A percentile compares a stretch with the other conserved stretches of the same genome.
These are phyloP conservation scores for Lacanobia wlatinum DNA, from an alignment of 2,888 invertebrate genomes.

Conservation along the genomic window DNA sequence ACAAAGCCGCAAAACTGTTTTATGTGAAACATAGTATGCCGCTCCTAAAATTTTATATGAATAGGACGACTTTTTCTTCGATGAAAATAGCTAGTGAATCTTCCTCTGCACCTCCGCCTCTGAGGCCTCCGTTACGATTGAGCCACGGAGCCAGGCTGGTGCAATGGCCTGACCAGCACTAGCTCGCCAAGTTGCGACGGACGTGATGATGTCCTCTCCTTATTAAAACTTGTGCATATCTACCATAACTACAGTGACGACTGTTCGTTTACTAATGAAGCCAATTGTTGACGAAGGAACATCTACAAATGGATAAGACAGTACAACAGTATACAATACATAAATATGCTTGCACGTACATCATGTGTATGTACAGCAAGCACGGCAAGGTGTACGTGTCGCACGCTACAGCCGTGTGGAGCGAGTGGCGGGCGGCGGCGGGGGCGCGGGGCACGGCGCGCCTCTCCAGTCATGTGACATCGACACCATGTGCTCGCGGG, in stretches of 20 bases:
- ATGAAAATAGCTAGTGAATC: too few relatives aligned
- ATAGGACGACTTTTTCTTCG: too few relatives aligned
- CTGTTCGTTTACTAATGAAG: background rate
- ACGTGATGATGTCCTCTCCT: background rate
- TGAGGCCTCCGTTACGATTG: too few relatives aligned
- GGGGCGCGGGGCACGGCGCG: background rate
- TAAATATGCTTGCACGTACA: background rate
- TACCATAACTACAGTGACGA: background rate
- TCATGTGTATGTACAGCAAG: background rate
- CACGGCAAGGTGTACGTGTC: background rate
- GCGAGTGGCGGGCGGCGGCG: background rate
- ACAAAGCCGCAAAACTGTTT: too few relatives aligned
- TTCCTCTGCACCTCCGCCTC: too few relatives aligned
- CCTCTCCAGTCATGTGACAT: constrained; percentile 42
- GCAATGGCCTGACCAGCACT: too few relatives aligned
- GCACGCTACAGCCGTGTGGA: background rate
- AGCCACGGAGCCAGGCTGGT: too few relatives aligned
- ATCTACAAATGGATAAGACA: background rate
- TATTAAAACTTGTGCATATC: background rate
- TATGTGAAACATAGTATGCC: too few relatives aligned
- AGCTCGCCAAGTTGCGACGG: background rate
- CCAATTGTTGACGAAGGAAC: background rate
- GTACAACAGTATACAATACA: background rate
- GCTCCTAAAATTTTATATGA: too few relatives aligned
- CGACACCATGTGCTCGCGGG: constrained; percentile 22